Evolutionary conservation across 2,113 vertebrate genomes (phyloP), one percentile per base, ranked within the genome.

Genomic region (Saguinus imperator): DNA sequence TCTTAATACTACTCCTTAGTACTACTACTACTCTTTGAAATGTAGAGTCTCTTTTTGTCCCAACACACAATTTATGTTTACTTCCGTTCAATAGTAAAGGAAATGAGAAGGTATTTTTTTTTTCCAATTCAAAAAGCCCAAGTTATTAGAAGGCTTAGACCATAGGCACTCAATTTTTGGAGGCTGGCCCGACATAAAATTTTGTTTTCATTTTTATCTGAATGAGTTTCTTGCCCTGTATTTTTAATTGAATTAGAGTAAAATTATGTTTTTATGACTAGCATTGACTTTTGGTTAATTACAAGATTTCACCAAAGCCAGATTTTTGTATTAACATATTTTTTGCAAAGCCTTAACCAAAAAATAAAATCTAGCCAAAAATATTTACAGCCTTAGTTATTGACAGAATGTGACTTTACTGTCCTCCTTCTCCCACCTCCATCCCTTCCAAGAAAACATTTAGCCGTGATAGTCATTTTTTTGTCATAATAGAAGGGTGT

Each of bases 141-240:
- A 94, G 83, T 89, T 70, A 89, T 94, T 95, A 94, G 64, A 61
- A 81, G 32, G 18, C n/a, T 87, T 84, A 96, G 58, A 83, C 40
- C 76, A 25, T 0, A 80, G 50, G 55, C 70, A 84, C 92, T 95
- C 66, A 85, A 66, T 72, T 95, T 96, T 84, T 75, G 81, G 95
- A 73, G 43, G 50, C 45, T 89, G 23, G 12, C 23, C 45, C 87
- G 73, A 95, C 68, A 89, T 72, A 43, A 93, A 94, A 89, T 88
- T 92, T 89, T 84, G 52, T 94, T 96, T 97, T 88, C 58, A 86
- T 94, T 96, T 96, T 96, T 80, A 76, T 89, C 58, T 90, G 50
- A 81, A 85, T 88, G 52, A 80, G 17, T 89, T 97, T 75, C 61
- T 68, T 91, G 32, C 11, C 57, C 43, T 80, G 5, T 83, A 35